Evolutionary conservation across 2,113 vertebrate genomes (phyloP), one percentile per base, ranked within the genome.

Genomic region (Cyprinodon brontotheroides): DNA sequence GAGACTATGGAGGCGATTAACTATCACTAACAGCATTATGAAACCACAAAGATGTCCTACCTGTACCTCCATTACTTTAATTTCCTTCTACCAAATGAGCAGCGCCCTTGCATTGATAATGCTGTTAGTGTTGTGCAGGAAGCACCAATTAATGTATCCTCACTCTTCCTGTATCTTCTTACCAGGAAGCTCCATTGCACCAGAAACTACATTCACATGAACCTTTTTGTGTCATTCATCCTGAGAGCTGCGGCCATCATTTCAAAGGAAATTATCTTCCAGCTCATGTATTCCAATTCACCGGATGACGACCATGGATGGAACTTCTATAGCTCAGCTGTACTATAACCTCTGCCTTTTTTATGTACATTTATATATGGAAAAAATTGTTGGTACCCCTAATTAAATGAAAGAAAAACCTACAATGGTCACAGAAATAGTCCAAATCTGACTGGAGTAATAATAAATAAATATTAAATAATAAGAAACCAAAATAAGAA

Each of bases 201-300:
- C 61, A 96, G 97, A 78, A 98, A 98, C 83, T 99, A 96, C 90
- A 99, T 99, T 91, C 98, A 99, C 86, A 97, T 99, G 95, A 98
- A 99, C 87, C 82, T 99, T 81, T 99, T 99, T 81, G 93, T 95
- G 45, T 98, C 98, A 0, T 99, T 99, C 86, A 97, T 98, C 82
- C 77, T 99, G 81, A 94, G 95, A 83, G 96, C 96, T 0, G 43
- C 86, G 53, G 94, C 94, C 0, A 91, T 98, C 66, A 95, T 99
- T 22, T 92, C 94, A 2, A 99, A 97, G 84, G 97, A 98, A 37
- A 80, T 92, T 1, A 65, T 96, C 1, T 50, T 94, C 11, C 48
- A 94, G 53, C 82, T 92, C 15, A 95, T 91, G 71, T 96, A 96
- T 47, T 93, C 93, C 59, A 94, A 93, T 87, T 91, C 84, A 3